Conservation (phyloP, 2,113 vertebrate genomes). For the Hypomesus transpacificus region DNA sequence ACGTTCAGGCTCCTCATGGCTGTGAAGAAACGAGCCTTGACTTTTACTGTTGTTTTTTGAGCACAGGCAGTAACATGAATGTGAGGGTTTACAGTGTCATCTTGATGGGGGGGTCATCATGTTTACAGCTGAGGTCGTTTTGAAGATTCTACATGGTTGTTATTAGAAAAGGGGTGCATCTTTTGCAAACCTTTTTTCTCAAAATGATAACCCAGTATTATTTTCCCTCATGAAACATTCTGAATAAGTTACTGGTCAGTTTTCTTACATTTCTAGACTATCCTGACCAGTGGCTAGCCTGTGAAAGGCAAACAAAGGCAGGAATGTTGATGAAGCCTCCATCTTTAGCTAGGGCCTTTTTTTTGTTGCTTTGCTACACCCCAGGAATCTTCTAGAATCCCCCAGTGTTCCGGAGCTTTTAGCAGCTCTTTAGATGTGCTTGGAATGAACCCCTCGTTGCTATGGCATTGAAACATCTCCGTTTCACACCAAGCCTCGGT, state of each 20-base stretch:
- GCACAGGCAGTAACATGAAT: slow-evolving; percentile 24
- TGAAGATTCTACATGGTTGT: too few relatives aligned
- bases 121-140: slow-evolving; percentile 13
- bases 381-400: slow-evolving; percentile 67
- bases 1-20: background rate
- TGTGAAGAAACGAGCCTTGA: slow-evolving; percentile 32
- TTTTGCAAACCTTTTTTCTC: slow-evolving; percentile 19
- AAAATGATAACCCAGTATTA: slow-evolving; percentile 50
- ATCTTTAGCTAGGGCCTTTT: slow-evolving; percentile 59
- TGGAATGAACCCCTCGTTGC: slow-evolving; percentile 49
- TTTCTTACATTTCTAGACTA: slow-evolving; percentile 56
- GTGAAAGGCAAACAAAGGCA: slow-evolving; percentile 69
- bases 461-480: slow-evolving; percentile 52
- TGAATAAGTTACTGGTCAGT: slow-evolving; percentile 56
- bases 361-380: slow-evolving; percentile 62
- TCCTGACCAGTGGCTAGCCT: slow-evolving; percentile 61
- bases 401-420: slow-evolving; percentile 63
- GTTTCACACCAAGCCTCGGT: slow-evolving; percentile 47
- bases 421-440: slow-evolving; percentile 60
- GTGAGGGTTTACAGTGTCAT: slow-evolving; percentile 22
- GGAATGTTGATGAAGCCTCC: slow-evolving; percentile 73
- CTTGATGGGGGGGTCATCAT: slow-evolving; percentile 16
- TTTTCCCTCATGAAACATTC: slow-evolving; percentile 48
- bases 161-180: background rate
- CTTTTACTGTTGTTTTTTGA: slow-evolving; percentile 40